Percentiles rank a stretch among this genome's conserved stretches.
Conservation (phyloP, 2,113 vertebrate species). For the Myocastor coypus region DNA sequence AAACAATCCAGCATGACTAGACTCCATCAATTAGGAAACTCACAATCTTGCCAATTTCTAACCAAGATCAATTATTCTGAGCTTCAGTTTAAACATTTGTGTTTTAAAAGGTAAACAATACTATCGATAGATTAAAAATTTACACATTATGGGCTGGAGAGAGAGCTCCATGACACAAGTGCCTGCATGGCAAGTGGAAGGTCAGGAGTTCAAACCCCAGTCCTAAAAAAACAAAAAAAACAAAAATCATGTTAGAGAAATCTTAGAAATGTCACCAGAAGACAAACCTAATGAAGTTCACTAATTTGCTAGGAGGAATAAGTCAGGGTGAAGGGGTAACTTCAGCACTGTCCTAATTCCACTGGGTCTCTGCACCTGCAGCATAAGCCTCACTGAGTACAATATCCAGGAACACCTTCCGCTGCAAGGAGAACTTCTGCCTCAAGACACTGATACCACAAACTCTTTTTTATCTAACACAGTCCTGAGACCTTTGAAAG, state of each 20-base stretch:
- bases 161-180: too few species aligned
- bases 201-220: too few species aligned
- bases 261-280: not conserved
- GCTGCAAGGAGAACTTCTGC: not conserved
- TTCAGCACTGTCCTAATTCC: not conserved
- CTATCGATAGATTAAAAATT: not conserved
- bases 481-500: not conserved
- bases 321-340: not conserved
- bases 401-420: not conserved
- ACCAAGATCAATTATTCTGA: not conserved
- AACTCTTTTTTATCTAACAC: not conserved
- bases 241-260: too few species aligned
- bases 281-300: not conserved
- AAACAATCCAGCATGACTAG: not conserved
- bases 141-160: too few species aligned
- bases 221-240: too few species aligned
- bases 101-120: not conserved
- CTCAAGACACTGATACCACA: not conserved
- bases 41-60: not conserved
- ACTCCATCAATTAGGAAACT: not conserved
- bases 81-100: not conserved
- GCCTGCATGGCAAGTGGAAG: too few species aligned
- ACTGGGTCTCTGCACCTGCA: not conserved
- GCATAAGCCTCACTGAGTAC: not conserved
- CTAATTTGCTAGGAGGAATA: not conserved